phyloP scores from a whole-genome alignment of 1,140 invertebrate genomes.

The Heliconius melpomene region DNA sequence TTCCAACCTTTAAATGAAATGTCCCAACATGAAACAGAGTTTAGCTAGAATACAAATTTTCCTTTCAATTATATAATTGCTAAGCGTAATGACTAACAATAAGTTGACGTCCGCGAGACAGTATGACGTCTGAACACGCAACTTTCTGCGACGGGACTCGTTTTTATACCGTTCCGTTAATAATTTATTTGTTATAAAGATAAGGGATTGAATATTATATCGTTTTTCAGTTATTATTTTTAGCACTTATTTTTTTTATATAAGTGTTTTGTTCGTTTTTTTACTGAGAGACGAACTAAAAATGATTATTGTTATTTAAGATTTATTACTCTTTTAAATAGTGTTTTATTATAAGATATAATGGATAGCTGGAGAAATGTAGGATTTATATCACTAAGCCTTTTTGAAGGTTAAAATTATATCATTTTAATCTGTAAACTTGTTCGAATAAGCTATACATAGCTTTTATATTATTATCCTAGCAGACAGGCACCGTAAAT shows the following conservation, averaged over 20 bases:
- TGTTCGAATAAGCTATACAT: not conserved
- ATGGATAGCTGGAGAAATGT: too few species aligned
- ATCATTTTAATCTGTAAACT: not conserved
- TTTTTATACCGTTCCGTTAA: not conserved
- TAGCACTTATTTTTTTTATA: not conserved
- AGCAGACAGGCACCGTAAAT: not conserved
- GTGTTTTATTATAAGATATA: too few species aligned
- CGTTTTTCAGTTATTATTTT: not conserved
- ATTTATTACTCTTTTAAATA: too few species aligned
- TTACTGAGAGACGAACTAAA: too few species aligned
- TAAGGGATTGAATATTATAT: not conserved
- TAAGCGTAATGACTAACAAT: conserved; percentile 30
- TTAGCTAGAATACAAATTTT: conserved; percentile 26
- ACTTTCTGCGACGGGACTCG: conserved; percentile 26
- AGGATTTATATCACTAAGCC: too few species aligned
- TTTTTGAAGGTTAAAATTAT: not conserved
- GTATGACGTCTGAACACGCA: conserved; percentile 36
- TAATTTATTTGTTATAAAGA: not conserved
- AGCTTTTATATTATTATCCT: too few species aligned
- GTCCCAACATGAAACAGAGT: conserved; percentile 7
- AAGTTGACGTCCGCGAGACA: conserved; percentile 36
- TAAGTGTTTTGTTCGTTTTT: not conserved
- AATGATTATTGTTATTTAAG: too few species aligned
- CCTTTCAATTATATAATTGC: conserved; percentile 34
- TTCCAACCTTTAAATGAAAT: conserved; percentile 21